These are phyloP conservation scores for Cistogaster globosa DNA, from an alignment of 2,888 invertebrate species.

Conservation along the genomic window DNA sequence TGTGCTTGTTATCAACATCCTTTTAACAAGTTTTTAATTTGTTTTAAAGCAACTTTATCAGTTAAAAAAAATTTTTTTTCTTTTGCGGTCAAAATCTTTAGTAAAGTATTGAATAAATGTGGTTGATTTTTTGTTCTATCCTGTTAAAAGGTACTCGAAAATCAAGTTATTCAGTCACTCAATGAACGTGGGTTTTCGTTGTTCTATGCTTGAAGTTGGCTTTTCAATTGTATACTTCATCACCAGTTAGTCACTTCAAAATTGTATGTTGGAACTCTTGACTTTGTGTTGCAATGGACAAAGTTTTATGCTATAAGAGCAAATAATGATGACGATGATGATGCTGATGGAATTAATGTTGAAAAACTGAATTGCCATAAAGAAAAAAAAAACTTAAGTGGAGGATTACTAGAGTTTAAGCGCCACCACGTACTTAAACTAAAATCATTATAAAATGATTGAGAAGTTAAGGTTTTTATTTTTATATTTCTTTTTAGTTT, in stretches of 20 bases:
- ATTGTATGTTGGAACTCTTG: constrained; percentile 10
- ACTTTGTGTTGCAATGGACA: constrained; percentile 50
- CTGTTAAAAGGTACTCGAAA: constrained; percentile 5
- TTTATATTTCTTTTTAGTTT: background rate
- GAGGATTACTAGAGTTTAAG: constrained; percentile 54
- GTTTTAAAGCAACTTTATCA: constrained; percentile 29
- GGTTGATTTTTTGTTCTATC: background rate
- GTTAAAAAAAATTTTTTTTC: constrained; percentile 4
- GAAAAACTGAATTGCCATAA: background rate
- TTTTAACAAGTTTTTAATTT: constrained; percentile 32
- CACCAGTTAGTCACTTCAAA: constrained; percentile 59
- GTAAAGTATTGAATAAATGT: background rate
- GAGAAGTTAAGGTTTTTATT: constrained; percentile 30
- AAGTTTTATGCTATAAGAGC: constrained; percentile 47
- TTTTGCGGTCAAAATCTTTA: constrained; percentile 45
- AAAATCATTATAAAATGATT: constrained; percentile 57
- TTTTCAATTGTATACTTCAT: constrained; percentile 49
- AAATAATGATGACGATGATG: background rate
- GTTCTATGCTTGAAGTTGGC: constrained; percentile 10
- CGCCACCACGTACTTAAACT: constrained; percentile 45
- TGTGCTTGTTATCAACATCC: constrained; percentile 36
- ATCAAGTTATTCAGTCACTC: constrained; percentile 34
- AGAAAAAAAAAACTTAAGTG: constrained; percentile 4
- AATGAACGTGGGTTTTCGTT: constrained; percentile 35
- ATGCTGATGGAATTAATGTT: constrained; percentile 6